Evolutionary conservation across 2,113 vertebrate species (phyloP).

Genomic region (Uria aalge): DNA sequence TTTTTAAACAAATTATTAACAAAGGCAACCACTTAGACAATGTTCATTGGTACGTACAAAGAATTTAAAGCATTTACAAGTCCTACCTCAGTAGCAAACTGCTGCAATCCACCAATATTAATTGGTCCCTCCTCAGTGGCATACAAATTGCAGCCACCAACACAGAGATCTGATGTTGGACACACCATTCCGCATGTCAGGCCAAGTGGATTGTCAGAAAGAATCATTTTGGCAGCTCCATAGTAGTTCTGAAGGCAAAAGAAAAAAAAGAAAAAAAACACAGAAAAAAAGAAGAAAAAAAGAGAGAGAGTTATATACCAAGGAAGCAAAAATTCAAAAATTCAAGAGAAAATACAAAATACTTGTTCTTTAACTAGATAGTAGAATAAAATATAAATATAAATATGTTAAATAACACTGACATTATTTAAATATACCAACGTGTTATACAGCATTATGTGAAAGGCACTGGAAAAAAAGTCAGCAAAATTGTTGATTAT

Average conservation of each 20-base stretch:
- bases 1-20: not conserved
- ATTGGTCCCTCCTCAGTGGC: slow-evolving; percentile 92
- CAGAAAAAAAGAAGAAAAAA: not conserved
- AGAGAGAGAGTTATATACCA: not conserved
- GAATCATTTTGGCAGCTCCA: slow-evolving; percentile 85
- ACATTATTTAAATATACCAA: not conserved
- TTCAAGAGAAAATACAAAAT: not conserved
- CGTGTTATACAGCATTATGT: not conserved
- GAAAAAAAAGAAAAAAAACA: not conserved
- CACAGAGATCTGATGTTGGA: slow-evolving; percentile 91
- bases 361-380: not conserved
- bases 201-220: slow-evolving; percentile 93
- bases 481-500: not conserved
- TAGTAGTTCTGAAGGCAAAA: slow-evolving; percentile 85
- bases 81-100: slow-evolving; percentile 89
- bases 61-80: not conserved
- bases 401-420: not conserved
- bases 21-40: not conserved
- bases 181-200: slow-evolving; percentile 94
- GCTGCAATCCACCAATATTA: slow-evolving; percentile 95
- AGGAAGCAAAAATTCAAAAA: not conserved
- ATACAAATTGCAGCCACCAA: slow-evolving; percentile 85
- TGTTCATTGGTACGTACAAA: not conserved
- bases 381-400: not conserved
- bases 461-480: not conserved